Conservation (phyloP, 2,888 invertebrate species). For the Alviniconcha strummeri region DNA sequence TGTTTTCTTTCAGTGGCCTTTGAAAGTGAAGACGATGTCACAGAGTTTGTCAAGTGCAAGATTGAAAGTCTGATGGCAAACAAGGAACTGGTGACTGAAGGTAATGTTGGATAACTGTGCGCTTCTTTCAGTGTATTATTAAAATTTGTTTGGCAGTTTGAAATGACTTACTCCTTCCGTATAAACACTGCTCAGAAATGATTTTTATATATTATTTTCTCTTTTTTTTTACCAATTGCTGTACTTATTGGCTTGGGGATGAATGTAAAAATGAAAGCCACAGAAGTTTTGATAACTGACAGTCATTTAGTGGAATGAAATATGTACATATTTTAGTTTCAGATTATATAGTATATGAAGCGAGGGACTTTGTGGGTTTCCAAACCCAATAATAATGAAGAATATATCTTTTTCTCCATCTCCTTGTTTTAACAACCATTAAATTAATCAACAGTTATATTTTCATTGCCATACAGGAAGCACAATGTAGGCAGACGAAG, state of each 20-base stretch:
- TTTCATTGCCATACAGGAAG: no score
- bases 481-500: no score
- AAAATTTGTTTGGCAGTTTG: background rate
- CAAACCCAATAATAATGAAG: no score
- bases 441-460: no score
- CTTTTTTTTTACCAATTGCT: background rate
- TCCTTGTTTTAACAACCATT: no score
- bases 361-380: no score
- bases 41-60: conserved; percentile 96
- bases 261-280: background rate
- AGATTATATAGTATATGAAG: no score
- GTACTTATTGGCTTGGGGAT: background rate
- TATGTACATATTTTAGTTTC: no score
- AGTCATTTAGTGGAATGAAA: background rate
- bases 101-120: conserved; percentile 38
- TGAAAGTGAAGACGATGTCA: conserved; percentile 94
- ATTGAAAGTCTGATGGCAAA: conserved; percentile 95
- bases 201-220: background rate
- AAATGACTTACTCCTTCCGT: no score
- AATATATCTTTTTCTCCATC: no score
- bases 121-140: background rate
- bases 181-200: no score
- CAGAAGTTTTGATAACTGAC: background rate
- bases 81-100: conserved; percentile 55
- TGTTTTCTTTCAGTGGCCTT: conserved; percentile 78